phyloP scores from a whole-genome alignment of 2,797 vertebrate species.

The Sebastes reedi region DNA sequence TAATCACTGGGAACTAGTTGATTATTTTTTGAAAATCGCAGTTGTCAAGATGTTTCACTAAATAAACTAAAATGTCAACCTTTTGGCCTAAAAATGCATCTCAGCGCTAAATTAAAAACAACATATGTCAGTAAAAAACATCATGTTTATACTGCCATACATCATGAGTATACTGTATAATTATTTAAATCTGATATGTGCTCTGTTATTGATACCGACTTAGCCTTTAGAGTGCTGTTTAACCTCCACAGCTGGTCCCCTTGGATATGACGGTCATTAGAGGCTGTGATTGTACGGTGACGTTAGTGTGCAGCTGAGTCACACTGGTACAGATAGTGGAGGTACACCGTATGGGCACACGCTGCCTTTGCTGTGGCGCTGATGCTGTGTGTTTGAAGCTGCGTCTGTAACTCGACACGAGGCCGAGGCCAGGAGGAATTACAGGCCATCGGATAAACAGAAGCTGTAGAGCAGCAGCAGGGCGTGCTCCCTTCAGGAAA shows the following conservation, averaged over 20 bases:
- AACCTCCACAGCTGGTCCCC: conserved; percentile 13
- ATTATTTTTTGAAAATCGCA: too few species aligned
- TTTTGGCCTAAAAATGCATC: background rate
- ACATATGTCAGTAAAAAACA: background rate
- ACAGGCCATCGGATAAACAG: conserved; percentile 78
- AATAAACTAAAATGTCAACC: too few species aligned
- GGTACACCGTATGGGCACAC: conserved; percentile 4
- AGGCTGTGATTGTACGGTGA: conserved; percentile 17
- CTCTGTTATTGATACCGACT: background rate
- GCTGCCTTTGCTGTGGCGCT: conserved; percentile 46
- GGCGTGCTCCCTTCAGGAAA: conserved; percentile 80
- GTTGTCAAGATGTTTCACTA: background rate
- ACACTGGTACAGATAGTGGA: conserved; percentile 15
- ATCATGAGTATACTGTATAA: background rate
- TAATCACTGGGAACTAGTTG: accelerated
- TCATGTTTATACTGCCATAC: background rate
- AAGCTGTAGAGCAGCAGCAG: conserved; percentile 64
- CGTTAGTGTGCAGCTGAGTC: conserved; percentile 37
- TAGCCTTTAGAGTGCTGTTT: background rate
- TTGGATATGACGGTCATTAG: background rate
- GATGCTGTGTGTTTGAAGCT: conserved; percentile 52
- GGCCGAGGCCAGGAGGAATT: conserved; percentile 68
- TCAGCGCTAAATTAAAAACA: background rate
- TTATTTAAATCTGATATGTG: background rate
- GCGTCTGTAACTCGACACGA: conserved; percentile 53